These are phyloP conservation scores for Pseudochirops cupreus DNA, from an alignment of 2,797 vertebrate genomes.

Conservation along the genomic window DNA sequence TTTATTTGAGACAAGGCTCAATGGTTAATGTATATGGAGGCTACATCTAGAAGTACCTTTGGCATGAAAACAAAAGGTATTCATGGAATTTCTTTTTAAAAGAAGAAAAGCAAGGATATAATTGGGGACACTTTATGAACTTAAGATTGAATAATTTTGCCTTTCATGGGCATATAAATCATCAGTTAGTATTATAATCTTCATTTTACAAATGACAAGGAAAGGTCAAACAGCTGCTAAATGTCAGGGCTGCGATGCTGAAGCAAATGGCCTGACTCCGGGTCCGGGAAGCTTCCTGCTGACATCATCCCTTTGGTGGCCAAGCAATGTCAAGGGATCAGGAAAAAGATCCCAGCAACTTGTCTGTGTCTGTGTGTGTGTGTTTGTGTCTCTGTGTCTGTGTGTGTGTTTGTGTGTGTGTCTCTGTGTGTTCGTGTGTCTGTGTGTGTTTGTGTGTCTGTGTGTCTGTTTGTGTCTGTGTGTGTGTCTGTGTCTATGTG, in stretches of 20 bases:
- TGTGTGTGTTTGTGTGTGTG: neutral
- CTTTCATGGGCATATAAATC: neutral
- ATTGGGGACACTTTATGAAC: neutral
- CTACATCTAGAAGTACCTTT: neutral
- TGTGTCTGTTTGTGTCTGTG: neutral
- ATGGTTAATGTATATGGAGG: neutral
- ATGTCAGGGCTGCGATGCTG: neutral
- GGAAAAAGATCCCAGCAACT: neutral
- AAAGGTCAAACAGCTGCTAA: neutral
- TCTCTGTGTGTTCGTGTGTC: neutral
- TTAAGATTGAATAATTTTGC: neutral
- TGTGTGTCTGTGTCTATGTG: neutral
- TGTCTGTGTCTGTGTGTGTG: neutral
- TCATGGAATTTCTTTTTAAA: neutral
- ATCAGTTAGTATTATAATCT: neutral
- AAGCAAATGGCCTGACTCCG: neutral
- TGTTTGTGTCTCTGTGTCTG: neutral
- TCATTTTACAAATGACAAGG: neutral
- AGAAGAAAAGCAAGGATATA: neutral
- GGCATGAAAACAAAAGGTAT: neutral
- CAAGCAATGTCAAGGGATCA: neutral
- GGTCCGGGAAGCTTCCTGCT: neutral
- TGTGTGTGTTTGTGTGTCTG: neutral
- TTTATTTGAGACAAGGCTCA: neutral
- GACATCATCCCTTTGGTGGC: neutral